Percentiles rank a stretch among this genome's conserved stretches.
Evolutionary conservation across 2,888 invertebrate species (phyloP).

Genomic region (Drosophila siamana): DNA sequence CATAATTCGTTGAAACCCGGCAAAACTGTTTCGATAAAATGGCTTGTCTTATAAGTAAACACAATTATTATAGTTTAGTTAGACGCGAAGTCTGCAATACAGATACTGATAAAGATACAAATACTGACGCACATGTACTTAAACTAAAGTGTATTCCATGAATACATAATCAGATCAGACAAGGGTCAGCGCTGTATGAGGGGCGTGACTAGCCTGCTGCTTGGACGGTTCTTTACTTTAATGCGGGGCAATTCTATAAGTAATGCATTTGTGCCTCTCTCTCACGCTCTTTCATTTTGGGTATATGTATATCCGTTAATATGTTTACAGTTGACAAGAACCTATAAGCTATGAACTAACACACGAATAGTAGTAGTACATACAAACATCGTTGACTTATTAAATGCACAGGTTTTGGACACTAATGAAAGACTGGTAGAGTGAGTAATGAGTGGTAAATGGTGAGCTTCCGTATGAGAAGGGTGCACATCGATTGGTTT

Average conservation of each 20-base stretch:
- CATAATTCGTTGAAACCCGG: constrained; percentile 75
- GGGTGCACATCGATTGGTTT: constrained; percentile 33
- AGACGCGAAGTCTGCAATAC: constrained; percentile 51
- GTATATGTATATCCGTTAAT: constrained; percentile 38
- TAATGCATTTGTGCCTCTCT: constrained; percentile 12
- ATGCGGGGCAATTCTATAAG: constrained; percentile 62
- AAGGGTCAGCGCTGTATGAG: constrained; percentile 46
- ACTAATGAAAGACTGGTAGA: constrained; percentile 33
- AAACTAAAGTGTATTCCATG: constrained; percentile 65
- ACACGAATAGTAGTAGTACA: constrained; percentile 51
- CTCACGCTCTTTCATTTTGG: neutral
- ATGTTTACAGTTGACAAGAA: constrained; percentile 43
- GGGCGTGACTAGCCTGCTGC: constrained; percentile 52
- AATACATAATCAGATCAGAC: constrained; percentile 61
- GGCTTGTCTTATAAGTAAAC: constrained; percentile 39
- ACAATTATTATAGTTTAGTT: constrained; percentile 41
- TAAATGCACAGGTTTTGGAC: constrained; percentile 60
- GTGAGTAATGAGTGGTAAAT: constrained; percentile 1
- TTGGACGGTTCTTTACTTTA: constrained; percentile 77
- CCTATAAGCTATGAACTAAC: constrained; percentile 64
- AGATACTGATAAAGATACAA: constrained; percentile 1
- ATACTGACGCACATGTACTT: constrained; percentile 66
- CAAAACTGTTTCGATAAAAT: constrained; percentile 71
- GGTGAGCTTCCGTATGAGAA: neutral
- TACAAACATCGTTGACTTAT: constrained; percentile 47